Conservation (phyloP, 2,888 invertebrate species). For the Aphidoletes aphidimyza region DNA sequence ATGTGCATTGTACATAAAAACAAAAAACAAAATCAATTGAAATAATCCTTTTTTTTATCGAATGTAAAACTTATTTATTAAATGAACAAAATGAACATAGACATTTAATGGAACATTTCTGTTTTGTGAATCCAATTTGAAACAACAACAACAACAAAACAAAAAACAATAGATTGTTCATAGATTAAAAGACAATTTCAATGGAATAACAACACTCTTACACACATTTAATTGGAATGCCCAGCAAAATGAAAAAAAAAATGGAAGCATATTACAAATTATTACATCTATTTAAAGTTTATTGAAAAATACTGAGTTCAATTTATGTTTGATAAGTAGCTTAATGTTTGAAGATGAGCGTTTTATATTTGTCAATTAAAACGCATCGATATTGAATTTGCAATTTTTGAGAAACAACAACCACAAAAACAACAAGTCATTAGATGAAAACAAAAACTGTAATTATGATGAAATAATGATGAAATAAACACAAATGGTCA, state of each 20-base stretch:
- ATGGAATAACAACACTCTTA: not conserved
- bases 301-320: not conserved
- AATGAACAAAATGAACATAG: not conserved
- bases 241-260: too few species aligned
- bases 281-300: not conserved
- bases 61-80: conserved; percentile 15
- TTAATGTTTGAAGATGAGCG: too few species aligned
- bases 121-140: conserved; percentile 13
- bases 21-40: not conserved
- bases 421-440: too few species aligned
- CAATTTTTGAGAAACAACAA: too few species aligned
- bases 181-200: not conserved
- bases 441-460: too few species aligned
- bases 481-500: too few species aligned
- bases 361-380: too few species aligned
- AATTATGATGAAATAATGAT: too few species aligned
- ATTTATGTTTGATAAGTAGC: not conserved
- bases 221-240: too few species aligned
- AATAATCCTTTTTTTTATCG: not conserved
- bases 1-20: conserved; percentile 26
- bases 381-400: too few species aligned
- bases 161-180: conserved; percentile 9
- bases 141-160: too few species aligned
- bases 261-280: not conserved
- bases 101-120: not conserved